phyloP scores from a whole-genome alignment of 2,113 vertebrate species.

The Sapayoa aenigma region DNA sequence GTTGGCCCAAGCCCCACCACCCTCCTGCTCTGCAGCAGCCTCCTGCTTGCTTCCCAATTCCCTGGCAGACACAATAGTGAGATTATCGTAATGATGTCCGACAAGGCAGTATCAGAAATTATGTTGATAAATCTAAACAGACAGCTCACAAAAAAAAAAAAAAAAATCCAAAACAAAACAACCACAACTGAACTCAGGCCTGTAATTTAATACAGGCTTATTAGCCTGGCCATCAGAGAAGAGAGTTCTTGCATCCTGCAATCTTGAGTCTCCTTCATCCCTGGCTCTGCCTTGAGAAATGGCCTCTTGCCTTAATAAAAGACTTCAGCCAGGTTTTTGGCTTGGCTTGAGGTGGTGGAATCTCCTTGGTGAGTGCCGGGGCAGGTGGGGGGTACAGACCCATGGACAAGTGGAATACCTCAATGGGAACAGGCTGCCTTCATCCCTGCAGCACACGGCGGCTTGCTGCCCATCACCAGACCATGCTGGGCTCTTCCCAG shows the following conservation, averaged over 20 bases:
- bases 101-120: constrained; percentile 67
- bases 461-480: accelerated
- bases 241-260: constrained; percentile 36
- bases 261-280: background rate
- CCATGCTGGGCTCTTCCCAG: accelerated
- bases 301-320: background rate
- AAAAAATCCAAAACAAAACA: background rate
- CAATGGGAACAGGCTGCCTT: background rate
- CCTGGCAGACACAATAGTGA: constrained; percentile 12
- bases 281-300: background rate
- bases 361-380: background rate
- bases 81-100: constrained; percentile 69
- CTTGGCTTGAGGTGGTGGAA: background rate
- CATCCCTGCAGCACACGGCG: accelerated
- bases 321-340: background rate
- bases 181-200: constrained; percentile 31
- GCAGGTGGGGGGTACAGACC: background rate
- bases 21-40: background rate
- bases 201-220: constrained; percentile 70
- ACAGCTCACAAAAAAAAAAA: constrained; percentile 45
- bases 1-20: background rate
- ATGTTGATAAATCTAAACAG: constrained; percentile 68
- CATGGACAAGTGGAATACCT: background rate
- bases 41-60: background rate
- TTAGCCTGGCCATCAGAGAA: constrained; percentile 60